These are phyloP conservation scores for Arizona elegans DNA, from an alignment of 2,113 vertebrate species.

Conservation along the genomic window DNA sequence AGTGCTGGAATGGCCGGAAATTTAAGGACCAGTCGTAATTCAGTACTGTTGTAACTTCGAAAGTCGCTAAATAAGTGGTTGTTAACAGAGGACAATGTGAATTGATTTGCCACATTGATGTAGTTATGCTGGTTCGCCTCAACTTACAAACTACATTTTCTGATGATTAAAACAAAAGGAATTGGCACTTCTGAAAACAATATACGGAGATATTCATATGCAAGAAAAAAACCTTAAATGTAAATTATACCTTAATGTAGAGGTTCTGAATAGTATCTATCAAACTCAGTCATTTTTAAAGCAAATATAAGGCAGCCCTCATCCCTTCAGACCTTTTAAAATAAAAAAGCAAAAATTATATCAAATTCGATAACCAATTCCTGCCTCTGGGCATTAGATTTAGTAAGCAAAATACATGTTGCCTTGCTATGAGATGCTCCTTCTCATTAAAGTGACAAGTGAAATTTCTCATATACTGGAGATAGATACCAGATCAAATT, in stretches of 20 bases:
- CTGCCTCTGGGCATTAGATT: conserved; percentile 55
- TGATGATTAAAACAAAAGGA: neutral
- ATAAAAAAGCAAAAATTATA: conserved; percentile 43
- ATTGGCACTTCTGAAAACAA: neutral
- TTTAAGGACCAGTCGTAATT: neutral
- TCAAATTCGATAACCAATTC: conserved; percentile 53
- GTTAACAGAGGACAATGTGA: neutral
- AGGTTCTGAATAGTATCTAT: neutral
- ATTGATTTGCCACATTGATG: neutral
- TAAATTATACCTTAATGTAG: neutral
- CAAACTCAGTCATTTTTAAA: neutral
- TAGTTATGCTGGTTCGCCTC: neutral
- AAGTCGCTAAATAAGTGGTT: neutral
- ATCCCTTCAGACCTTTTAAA: conserved; percentile 1
- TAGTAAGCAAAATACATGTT: conserved; percentile 51
- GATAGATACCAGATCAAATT: conserved; percentile 60
- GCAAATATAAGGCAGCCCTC: neutral
- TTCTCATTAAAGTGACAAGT: conserved; percentile 64
- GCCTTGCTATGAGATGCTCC: conserved; percentile 54
- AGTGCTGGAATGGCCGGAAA: neutral
- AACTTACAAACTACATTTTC: neutral
- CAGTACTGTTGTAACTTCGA: neutral
- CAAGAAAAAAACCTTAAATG: neutral
- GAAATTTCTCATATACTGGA: conserved; percentile 53
- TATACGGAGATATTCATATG: neutral